Percentiles rank a stretch among this genome's conserved stretches.
Evolutionary conservation across 1,140 invertebrate species (phyloP).

Genomic region (Dolichoris vasculosae): DNA sequence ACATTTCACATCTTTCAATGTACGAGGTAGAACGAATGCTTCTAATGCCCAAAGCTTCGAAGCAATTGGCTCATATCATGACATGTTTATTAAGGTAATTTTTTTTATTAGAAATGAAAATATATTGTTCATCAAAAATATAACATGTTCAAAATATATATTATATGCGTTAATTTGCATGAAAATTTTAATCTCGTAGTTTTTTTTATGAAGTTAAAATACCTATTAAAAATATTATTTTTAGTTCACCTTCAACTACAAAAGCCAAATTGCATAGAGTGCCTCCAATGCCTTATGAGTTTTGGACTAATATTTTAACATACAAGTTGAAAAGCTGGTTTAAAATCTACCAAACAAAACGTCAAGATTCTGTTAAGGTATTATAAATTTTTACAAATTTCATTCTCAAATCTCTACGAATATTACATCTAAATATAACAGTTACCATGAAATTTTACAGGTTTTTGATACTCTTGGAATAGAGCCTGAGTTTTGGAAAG

Average conservation of each 20-base stretch:
- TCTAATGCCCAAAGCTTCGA: conserved; percentile 76
- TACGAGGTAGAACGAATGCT: conserved; percentile 80
- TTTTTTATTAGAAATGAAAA: neutral
- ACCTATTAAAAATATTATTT: conserved; percentile 35
- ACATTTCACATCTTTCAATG: conserved; percentile 75
- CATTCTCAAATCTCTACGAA: too few relatives aligned
- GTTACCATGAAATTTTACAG: conserved; percentile 59
- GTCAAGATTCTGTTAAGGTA: conserved; percentile 73
- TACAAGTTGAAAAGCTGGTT: conserved; percentile 76
- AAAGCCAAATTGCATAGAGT: conserved; percentile 69
- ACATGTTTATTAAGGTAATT: conserved; percentile 75
- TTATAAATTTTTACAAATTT: neutral
- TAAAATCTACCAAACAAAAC: conserved; percentile 74
- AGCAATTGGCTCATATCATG: conserved; percentile 77
- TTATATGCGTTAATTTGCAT: too few relatives aligned
- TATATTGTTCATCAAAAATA: too few relatives aligned
- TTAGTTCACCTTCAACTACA: conserved; percentile 61
- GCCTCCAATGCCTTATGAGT: conserved; percentile 78
- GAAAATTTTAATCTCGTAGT: too few relatives aligned
- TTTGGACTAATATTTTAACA: conserved; percentile 76
- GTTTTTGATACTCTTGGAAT: conserved; percentile 76
- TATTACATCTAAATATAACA: neutral
- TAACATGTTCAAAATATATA: too few relatives aligned
- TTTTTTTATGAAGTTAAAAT: neutral
- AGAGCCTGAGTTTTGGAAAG: conserved; percentile 75